Evolutionary conservation across 2,888 invertebrate genomes (phyloP).

Genomic region (Athrips mouffetella): DNA sequence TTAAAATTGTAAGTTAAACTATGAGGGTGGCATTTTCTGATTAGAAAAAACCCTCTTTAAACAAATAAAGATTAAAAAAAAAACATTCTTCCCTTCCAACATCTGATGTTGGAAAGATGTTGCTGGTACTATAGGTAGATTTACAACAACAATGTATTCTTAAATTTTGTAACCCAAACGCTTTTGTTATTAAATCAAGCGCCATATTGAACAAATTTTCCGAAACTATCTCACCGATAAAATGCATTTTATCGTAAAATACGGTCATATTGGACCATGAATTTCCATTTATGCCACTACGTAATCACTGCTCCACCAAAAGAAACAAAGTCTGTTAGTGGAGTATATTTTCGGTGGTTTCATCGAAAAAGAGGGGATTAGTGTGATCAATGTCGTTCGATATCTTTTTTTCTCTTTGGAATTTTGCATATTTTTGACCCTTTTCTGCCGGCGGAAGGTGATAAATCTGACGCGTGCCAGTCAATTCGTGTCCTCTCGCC

Average conservation of each 20-base stretch:
- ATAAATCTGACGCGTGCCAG: conserved; percentile 42
- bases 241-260: conserved; percentile 36
- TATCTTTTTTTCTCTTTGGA: conserved; percentile 22
- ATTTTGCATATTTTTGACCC: conserved; percentile 21
- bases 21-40: too few species aligned
- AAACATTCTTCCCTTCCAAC: too few species aligned
- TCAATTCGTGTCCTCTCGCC: conserved; percentile 36
- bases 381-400: conserved; percentile 11
- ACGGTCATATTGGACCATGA: conserved; percentile 20
- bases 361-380: too few species aligned
- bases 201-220: conserved; percentile 43
- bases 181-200: conserved; percentile 47
- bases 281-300: conserved; percentile 12
- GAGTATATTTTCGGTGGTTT: too few species aligned
- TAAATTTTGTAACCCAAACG: conserved; percentile 25
- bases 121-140: too few species aligned
- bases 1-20: too few species aligned
- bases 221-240: conserved; percentile 35
- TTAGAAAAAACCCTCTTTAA: too few species aligned
- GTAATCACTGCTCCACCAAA: conserved; percentile 6
- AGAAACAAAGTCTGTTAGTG: not conserved
- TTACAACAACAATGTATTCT: conserved; percentile 10
- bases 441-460: conserved; percentile 23
- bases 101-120: too few species aligned
- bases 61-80: too few species aligned